phyloP scores from a whole-genome alignment of 1,140 invertebrate genomes.

The Orius insidiosus region DNA sequence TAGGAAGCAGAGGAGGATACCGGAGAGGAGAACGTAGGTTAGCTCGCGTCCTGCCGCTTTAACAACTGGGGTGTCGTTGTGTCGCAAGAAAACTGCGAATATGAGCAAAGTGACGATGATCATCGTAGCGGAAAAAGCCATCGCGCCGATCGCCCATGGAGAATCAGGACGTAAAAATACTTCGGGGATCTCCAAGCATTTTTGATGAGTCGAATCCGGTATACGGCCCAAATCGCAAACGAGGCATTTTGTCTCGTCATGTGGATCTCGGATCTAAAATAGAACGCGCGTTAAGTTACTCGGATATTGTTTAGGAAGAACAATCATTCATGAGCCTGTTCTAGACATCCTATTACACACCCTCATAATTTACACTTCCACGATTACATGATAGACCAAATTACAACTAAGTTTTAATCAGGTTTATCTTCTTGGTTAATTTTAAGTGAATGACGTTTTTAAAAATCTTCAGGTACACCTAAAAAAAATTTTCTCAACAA shows the following conservation, averaged over 20 bases:
- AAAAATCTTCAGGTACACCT: no score
- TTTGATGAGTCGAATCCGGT: conserved; percentile 53
- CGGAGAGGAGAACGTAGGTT: conserved; percentile 69
- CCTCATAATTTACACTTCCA: no score
- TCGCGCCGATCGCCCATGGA: conserved; percentile 79
- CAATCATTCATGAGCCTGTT: no score
- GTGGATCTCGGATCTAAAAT: conserved; percentile 12
- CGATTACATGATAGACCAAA: no score
- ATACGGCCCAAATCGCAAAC: conserved; percentile 63
- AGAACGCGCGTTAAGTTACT: background rate
- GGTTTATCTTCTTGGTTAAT: no score
- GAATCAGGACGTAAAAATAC: conserved; percentile 62
- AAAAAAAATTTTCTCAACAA: no score
- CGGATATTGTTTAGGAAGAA: no score
- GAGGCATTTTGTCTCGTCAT: conserved; percentile 54
- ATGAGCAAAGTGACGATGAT: conserved; percentile 48
- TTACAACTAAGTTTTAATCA: no score
- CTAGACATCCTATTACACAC: no score
- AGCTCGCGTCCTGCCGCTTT: conserved; percentile 76
- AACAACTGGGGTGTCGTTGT: conserved; percentile 74
- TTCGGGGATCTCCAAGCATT: conserved; percentile 64
- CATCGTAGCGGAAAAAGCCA: conserved; percentile 58
- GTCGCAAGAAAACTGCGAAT: conserved; percentile 40
- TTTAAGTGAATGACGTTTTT: no score
- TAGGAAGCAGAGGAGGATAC: conserved; percentile 68